Percentiles rank a stretch among this genome's conserved stretches.
These are phyloP conservation scores for Condylostylus longicornis DNA, from an alignment of 1,140 invertebrate genomes.

Conservation along the genomic window DNA sequence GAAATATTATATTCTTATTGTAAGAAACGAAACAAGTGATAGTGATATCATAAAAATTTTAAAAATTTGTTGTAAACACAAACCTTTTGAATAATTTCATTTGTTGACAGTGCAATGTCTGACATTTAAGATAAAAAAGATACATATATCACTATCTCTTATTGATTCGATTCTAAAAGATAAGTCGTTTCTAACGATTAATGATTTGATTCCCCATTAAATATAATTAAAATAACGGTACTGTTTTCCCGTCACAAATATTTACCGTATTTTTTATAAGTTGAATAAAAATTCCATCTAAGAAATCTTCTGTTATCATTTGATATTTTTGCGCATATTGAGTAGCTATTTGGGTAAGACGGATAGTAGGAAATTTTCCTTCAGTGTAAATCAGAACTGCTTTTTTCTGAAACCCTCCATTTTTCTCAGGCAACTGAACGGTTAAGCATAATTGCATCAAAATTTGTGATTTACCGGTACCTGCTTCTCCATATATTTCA, in stretches of 20 bases:
- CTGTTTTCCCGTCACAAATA: not conserved
- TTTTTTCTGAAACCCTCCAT: constrained; percentile 34
- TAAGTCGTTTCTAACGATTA: no score
- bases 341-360: constrained; percentile 40
- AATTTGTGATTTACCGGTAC: constrained; percentile 72
- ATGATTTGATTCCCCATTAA: no score
- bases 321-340: constrained; percentile 17
- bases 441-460: constrained; percentile 51
- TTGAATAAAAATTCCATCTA: not conserved
- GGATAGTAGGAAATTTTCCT: constrained; percentile 51
- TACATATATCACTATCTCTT: no score
- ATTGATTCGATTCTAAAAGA: no score
- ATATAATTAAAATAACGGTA: not conserved
- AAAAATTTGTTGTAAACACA: no score
- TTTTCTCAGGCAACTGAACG: constrained; percentile 22
- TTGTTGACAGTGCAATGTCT: no score
- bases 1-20: no score
- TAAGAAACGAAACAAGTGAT: no score
- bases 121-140: no score
- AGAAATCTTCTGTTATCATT: no score
- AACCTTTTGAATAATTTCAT: no score
- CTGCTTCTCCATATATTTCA: constrained; percentile 70
- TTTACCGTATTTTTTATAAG: not conserved
- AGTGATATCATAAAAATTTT: no score
- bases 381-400: constrained; percentile 65